Base-by-base conservation (phyloP, 2,888 invertebrate species). In the Steinernema carpocapsae region DNA sequence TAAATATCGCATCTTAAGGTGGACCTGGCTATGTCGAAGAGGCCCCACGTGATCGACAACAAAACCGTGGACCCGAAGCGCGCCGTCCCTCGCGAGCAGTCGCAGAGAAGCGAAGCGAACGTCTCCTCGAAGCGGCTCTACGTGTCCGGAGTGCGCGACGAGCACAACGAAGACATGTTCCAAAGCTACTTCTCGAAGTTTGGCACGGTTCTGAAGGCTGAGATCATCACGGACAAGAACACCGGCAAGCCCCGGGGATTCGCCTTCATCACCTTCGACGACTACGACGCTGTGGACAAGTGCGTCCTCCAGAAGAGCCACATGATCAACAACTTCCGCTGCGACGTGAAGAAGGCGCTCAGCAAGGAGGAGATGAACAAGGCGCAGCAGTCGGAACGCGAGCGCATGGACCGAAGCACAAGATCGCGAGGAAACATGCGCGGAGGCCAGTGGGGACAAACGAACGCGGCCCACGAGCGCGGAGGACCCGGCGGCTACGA, bases 11-110 rank as follows among this genome's bases (percentile, higher is more conserved):
- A n/a, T n/a, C n/a, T n/a, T n/a, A n/a, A 37, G 48, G 48, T 48
- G 17, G 96, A 99, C 89, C 94, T 94, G 87, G 96, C 97, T 6
- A 97, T 97, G 88, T 86, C 88, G 72, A 89, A 90, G 73, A 87
- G 92, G 75, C 97, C 97, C 0, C 97, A 97, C 87, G 92, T 93
- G 87, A 94, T 97, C 77, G 96, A 96, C 89, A 94, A 94, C 71
- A 91, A 94, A 83, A 93, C 94, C 72, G 96, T 97, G 0, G 97
- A 99, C 89, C 94, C 97, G 0, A 99, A 99, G 88, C 90, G 97
- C 80, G 97, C 97, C 43, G 95, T 97, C 19, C 81, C 81, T 0
- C 75, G 81, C 12, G 85, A 86, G 19, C 81, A 77, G 45, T 76
- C 80, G 42, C 72, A 71, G 6, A 77, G 78, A 26, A 72, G 77